A percentile compares a stretch with the other conserved stretches of the same genome.
Conservation (phyloP, 37 sponge, comb jelly and placozoan genomes). For the Bolinopsis microptera region DNA sequence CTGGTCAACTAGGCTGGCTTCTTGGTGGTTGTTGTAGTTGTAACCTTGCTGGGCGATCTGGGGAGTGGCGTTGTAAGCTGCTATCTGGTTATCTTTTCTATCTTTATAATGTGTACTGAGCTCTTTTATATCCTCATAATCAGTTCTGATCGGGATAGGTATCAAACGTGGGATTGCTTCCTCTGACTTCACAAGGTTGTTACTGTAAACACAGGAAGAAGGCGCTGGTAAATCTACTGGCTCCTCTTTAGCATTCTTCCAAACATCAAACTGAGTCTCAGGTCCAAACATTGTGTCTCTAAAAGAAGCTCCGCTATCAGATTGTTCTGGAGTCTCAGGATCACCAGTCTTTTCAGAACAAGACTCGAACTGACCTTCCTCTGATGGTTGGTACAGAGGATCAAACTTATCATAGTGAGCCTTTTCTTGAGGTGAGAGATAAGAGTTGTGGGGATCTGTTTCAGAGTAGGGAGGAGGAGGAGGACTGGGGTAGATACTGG, state of each 20-base stretch:
- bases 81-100: not conserved
- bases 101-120: not conserved
- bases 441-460: conserved; percentile 1
- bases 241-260: not conserved
- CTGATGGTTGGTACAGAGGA: not conserved
- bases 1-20: not conserved
- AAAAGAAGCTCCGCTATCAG: not conserved
- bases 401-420: not conserved
- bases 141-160: no score
- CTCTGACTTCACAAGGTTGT: not conserved
- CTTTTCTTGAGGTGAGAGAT: not conserved
- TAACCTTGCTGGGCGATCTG: not conserved
- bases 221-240: not conserved
- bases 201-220: not conserved
- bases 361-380: not conserved
- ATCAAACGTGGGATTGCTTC: not conserved
- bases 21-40: not conserved
- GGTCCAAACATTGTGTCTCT: not conserved
- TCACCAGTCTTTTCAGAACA: not conserved
- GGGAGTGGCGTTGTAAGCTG: not conserved
- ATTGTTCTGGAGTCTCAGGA: not conserved
- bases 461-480: not conserved
- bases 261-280: not conserved
- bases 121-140: not conserved
- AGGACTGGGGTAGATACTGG: not conserved